A percentile compares a stretch with the other conserved stretches of the same genome.
Conservation (phyloP, 2,888 invertebrate genomes). For the Muschampia plurimacula region DNA sequence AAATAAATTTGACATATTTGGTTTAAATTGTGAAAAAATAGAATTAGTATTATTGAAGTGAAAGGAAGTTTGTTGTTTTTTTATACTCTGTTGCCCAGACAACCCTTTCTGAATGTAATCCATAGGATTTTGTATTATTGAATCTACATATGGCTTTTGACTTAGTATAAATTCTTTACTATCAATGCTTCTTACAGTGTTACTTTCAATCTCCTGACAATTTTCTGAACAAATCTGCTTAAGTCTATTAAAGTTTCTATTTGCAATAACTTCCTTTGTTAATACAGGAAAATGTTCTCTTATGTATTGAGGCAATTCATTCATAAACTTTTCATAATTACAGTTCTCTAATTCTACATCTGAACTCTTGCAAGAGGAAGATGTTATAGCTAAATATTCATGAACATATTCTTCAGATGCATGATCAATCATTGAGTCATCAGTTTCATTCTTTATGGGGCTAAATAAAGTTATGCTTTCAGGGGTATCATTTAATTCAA, state of each 20-base stretch:
- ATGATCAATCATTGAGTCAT: not conserved
- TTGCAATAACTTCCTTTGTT: constrained; percentile 54
- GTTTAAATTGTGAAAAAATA: constrained; percentile 20
- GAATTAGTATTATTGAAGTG: constrained; percentile 25
- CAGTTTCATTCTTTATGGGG: constrained; percentile 40
- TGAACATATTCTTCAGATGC: constrained; percentile 23
- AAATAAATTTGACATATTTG: constrained; percentile 41
- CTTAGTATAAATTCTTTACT: not conserved
- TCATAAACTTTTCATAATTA: constrained; percentile 63
- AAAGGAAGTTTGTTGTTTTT: not conserved
- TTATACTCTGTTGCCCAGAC: constrained; percentile 38
- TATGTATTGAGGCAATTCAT: constrained; percentile 58
- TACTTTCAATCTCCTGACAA: constrained; percentile 36
- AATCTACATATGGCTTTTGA: constrained; percentile 25
- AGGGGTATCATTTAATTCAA: constrained; percentile 31
- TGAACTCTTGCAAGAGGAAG: constrained; percentile 44
- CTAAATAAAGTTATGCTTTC: constrained; percentile 50
- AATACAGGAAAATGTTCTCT: constrained; percentile 51
- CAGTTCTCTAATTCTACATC: constrained; percentile 48
- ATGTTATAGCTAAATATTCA: not conserved
- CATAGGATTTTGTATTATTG: constrained; percentile 56
- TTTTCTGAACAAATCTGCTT: constrained; percentile 54
- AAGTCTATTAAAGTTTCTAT: constrained; percentile 44
- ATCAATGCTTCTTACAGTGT: not conserved
- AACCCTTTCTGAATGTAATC: constrained; percentile 54